Base-by-base conservation (phyloP, 2,888 invertebrate species). In the Macrosoma leucophasiata region DNA sequence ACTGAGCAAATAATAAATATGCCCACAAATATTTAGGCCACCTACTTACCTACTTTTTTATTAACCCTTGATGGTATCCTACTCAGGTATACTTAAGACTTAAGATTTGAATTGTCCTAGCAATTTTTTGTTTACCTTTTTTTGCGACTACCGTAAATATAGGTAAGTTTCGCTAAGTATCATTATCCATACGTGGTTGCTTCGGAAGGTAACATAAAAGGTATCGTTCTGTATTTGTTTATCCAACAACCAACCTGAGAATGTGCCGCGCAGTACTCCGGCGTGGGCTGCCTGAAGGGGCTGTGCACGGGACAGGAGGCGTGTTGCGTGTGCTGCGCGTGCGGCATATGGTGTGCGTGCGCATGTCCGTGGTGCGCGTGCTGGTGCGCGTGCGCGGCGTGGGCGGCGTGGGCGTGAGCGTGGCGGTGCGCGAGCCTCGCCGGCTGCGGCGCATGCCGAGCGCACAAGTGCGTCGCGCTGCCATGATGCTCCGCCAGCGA, bases 301-400 rank as follows among this genome's bases (percentile, higher is more conserved):
- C 91, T 91, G 77, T 91, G 91, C 58, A 91, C 90, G 26, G 91
- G 91, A 59, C 91, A 91, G 58, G 88, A 86, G 62, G 67, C 55
- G 52, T 74, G 75, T 42, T 69, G 68, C 57, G 72, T 82, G 77
- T 67, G 76, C 60, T 71, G 81, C 54, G 68, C 69, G 55, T 75
- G 71, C 71, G 81, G 56, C 67, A 86, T 65, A 70, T 81, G 59
- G 72, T 87, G 73, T 61, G 86, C 67, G 56, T 65, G 70, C 46
- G 59, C 46, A 44, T 65, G 68, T 36, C 71, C 84, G 67, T 69
- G 82, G 69, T 75, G 74, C 14, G 68, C 53, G 52, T 71, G 77
- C 18, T 71, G 40, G 58, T 57, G 73, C 64, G 46, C 67, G 61
- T 55, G 54, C 50, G 75, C 37, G 66, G 27, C 53, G 65, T 67